Percentiles rank a stretch among this genome's conserved stretches.
Evolutionary conservation across 2,888 invertebrate species (phyloP).

Genomic region (Drosophila aldrichi): DNA sequence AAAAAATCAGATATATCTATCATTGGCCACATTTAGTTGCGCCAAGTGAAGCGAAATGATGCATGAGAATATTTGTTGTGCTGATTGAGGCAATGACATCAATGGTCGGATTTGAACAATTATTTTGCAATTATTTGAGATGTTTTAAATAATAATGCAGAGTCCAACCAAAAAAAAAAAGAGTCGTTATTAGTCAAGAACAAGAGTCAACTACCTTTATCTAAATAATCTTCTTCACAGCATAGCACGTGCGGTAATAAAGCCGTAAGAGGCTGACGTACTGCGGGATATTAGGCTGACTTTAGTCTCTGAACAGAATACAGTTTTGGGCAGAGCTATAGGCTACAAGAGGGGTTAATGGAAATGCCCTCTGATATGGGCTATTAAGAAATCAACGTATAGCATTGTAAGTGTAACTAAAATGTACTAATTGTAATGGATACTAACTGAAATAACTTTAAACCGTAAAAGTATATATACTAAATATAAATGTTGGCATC

Average conservation of each 20-base stretch:
- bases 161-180: background rate
- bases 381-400: background rate
- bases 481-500: background rate
- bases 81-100: conserved; percentile 25
- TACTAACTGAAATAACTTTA: background rate
- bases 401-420: conserved; percentile 4
- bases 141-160: conserved; percentile 14
- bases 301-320: background rate
- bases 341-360: conserved; percentile 50
- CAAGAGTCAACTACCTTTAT: conserved; percentile 2
- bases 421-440: conserved; percentile 1
- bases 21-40: conserved; percentile 55
- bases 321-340: conserved; percentile 7
- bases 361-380: conserved; percentile 24
- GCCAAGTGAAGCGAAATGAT: conserved; percentile 68
- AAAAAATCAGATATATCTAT: conserved; percentile 24
- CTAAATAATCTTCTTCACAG: background rate
- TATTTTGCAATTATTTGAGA: conserved; percentile 42
- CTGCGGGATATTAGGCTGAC: background rate
- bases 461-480: background rate
- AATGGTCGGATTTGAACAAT: conserved; percentile 44
- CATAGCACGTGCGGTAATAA: conserved; percentile 5
- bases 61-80: conserved; percentile 51
- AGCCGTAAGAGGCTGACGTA: background rate
- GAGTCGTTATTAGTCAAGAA: background rate